A percentile compares a stretch with the other conserved stretches of the same genome.
Evolutionary conservation across 64 coral and sea anemone genomes (phyloP).

Genomic region (Exaiptasia diaphana): DNA sequence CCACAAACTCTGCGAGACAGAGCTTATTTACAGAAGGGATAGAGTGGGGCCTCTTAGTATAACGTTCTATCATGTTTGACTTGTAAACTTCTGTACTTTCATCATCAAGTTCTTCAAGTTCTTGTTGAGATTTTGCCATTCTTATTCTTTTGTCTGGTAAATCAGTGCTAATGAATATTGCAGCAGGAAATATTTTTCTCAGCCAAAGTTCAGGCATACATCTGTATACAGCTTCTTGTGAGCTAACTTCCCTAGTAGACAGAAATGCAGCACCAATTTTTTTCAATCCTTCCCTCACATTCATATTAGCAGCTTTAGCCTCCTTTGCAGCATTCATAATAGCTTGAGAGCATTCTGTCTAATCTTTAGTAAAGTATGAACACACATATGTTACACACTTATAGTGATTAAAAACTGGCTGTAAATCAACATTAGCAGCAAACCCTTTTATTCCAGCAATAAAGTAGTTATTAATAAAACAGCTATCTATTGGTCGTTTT

Average conservation of each 20-base stretch:
- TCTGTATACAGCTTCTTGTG: constrained; percentile 53
- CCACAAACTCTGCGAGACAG: not conserved
- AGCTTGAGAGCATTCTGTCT: constrained; percentile 39
- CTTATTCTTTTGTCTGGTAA: constrained; percentile 38
- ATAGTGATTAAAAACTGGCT: constrained; percentile 53
- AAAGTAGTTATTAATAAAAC: constrained; percentile 67
- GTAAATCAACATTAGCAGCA: constrained; percentile 63
- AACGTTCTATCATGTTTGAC: not conserved
- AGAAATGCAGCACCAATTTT: constrained; percentile 43
- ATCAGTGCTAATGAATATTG: constrained; percentile 55
- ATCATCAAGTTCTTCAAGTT: not conserved
- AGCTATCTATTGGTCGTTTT: constrained; percentile 32
- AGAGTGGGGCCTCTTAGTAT: not conserved
- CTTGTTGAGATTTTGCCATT: not conserved
- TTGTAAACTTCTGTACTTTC: not conserved
- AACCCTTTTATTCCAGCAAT: constrained; percentile 47
- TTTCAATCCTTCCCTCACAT: constrained; percentile 24
- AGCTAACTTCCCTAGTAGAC: constrained; percentile 57
- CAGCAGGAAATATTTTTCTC: constrained; percentile 48
- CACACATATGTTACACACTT: constrained; percentile 55
- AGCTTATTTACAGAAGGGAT: not conserved
- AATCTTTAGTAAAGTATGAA: constrained; percentile 41
- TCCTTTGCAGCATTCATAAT: constrained; percentile 42
- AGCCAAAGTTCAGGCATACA: constrained; percentile 47
- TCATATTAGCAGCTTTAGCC: constrained; percentile 1